Evolutionary conservation across 2,888 invertebrate species (phyloP).

Genomic region (Athalia rosae): DNA sequence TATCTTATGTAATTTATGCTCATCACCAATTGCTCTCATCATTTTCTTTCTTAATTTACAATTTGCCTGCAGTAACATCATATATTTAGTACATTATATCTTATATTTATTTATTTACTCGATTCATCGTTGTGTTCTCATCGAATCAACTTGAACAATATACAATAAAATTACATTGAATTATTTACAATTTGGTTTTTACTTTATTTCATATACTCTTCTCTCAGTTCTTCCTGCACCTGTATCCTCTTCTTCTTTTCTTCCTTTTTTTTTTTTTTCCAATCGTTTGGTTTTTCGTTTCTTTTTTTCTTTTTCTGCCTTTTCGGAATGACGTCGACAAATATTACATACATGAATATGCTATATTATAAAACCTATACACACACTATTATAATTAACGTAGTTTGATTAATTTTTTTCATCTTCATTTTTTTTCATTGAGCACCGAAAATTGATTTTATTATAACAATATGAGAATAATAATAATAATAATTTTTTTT

Average conservation of each 20-base stretch:
- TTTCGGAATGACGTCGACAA: too few relatives aligned
- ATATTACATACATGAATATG: too few relatives aligned
- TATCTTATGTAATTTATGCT: background rate
- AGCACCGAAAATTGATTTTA: conserved; percentile 18
- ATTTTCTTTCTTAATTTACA: background rate
- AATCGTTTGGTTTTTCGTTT: background rate
- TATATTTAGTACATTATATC: too few relatives aligned
- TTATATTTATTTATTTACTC: background rate
- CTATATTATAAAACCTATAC: too few relatives aligned
- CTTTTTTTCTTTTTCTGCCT: background rate
- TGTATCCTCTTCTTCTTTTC: conserved; percentile 31
- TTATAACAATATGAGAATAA: background rate
- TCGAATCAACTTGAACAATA: conserved; percentile 59
- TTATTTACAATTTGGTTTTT: conserved; percentile 64
- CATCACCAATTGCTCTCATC: background rate
- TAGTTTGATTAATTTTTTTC: background rate
- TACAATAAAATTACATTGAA: conserved; percentile 65
- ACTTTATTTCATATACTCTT: background rate
- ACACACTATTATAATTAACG: background rate
- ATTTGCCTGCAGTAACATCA: background rate
- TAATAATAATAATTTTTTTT: background rate
- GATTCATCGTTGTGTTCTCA: conserved; percentile 52
- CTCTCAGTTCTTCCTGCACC: background rate
- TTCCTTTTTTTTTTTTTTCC: conserved; percentile 3
- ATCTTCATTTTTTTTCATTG: conserved; percentile 4